phyloP scores from a whole-genome alignment of 2,113 vertebrate genomes.

The Dolichallabes microphthalmus region DNA sequence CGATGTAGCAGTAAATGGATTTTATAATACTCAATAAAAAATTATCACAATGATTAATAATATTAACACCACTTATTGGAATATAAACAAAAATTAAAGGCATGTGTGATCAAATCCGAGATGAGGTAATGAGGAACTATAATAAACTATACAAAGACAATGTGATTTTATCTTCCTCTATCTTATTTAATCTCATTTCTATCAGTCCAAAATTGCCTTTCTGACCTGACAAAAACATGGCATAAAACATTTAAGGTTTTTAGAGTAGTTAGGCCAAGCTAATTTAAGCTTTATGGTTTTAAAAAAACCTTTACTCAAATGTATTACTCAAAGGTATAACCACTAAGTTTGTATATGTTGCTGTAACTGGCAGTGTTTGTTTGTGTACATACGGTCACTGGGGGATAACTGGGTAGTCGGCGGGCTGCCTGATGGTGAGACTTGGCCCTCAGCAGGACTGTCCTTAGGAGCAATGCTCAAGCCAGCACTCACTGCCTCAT shows the following conservation, averaged over 20 bases:
- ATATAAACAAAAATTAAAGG: neutral
- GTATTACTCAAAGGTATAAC: neutral
- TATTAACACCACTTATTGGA: neutral
- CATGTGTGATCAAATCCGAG: neutral
- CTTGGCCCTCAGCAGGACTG: conserved; percentile 78
- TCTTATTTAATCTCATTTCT: neutral
- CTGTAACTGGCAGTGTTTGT: neutral
- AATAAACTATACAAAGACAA: neutral
- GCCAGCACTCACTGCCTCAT: conserved; percentile 91
- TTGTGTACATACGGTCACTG: conserved; percentile 65
- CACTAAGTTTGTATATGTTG: neutral
- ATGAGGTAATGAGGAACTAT: neutral
- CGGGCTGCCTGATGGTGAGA: conserved; percentile 70
- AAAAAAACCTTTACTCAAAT: neutral
- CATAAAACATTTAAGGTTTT: neutral
- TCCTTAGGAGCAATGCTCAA: conserved; percentile 83
- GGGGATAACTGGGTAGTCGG: conserved; percentile 73
- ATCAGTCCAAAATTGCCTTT: neutral
- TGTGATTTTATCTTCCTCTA: neutral
- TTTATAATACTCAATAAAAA: neutral
- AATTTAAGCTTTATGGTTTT: neutral
- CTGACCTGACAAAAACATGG: neutral
- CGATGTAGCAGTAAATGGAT: neutral
- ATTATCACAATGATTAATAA: neutral
- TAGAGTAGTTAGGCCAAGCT: neutral